Evolutionary conservation across 2,797 vertebrate species (phyloP).

Genomic region (Chromis chromis): DNA sequence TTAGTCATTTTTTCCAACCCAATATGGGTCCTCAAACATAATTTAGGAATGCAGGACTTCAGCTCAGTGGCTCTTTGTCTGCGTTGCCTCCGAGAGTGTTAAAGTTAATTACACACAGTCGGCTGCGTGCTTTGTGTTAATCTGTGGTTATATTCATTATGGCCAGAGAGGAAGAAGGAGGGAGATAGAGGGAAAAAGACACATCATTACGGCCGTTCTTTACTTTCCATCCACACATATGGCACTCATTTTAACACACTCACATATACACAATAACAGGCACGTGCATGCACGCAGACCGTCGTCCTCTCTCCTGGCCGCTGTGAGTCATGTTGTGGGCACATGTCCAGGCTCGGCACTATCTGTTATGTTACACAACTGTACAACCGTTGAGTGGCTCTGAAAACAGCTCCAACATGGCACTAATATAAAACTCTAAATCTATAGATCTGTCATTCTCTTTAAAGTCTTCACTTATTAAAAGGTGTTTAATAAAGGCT

Average conservation of each 20-base stretch:
- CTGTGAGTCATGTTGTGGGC: conserved; percentile 33
- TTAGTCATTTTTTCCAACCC: conserved; percentile 52
- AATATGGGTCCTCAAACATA: conserved; percentile 68
- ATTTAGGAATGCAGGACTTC: conserved; percentile 16
- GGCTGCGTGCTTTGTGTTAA: conserved; percentile 24
- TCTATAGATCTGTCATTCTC: conserved; percentile 56
- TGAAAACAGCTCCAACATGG: conserved; percentile 64
- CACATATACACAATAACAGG: conserved; percentile 35
- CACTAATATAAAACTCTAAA: conserved; percentile 70
- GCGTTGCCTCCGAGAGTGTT: conserved; percentile 1
- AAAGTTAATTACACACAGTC: conserved; percentile 19
- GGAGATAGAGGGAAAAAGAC: conserved; percentile 7
- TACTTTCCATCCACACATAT: conserved; percentile 59
- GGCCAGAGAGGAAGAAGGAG: conserved; percentile 2
- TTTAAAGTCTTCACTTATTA: conserved; percentile 43
- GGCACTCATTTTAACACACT: conserved; percentile 72
- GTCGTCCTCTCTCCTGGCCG: conserved; percentile 30
- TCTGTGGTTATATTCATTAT: conserved; percentile 25
- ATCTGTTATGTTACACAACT: conserved; percentile 58
- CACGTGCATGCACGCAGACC: conserved; percentile 35
- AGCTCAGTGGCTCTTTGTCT: conserved; percentile 25
- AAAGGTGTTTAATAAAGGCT: conserved; percentile 54
- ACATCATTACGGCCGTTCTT: conserved; percentile 25
- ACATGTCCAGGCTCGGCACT: conserved; percentile 39
- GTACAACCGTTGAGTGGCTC: conserved; percentile 60